Evolutionary conservation across 1,140 invertebrate genomes (phyloP), one percentile per base, ranked within the genome.

Genomic region (Atopsyche davidsoni): DNA sequence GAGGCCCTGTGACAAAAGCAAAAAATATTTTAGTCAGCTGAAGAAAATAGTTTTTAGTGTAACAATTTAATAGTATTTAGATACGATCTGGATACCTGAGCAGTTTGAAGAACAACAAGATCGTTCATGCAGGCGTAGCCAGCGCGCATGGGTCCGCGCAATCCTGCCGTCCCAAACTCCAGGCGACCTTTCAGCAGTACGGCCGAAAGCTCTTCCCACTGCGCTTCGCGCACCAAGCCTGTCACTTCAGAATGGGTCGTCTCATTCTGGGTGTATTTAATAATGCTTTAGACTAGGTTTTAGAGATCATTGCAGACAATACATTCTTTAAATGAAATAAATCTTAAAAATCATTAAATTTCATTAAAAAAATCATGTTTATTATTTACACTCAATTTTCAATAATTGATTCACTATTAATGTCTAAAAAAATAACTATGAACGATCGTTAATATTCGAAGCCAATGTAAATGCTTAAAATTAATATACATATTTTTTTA

Each of bases 91-190:
- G n/a, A n/a, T 48, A 72, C 70, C 62, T 98, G 95, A 3, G 86
- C 85, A 14, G 96, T 92, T 75, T 99, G 97, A 38, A 99, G 81
- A 21, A 99, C 86, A 0, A 98, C 95, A 19, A 99, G 75, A 72
- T 99, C 95, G 74, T 99, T 99, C 87, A 99, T 95, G 46, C 85
- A 84, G 59, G 79, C 80, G 64, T 88, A 97, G 0, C 96, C 97
- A 28, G 92, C 83, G 13, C 83, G 88, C 95, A 99, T 98, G 52
- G 75, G 73, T 0, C 89, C 90, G 50, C 97, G 77, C 4, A 99
- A 72, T 2, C 96, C 92, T 1, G 93, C 91, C 3, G 93, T 95
- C 17, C 90, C 91, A 69, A 94, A 95, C 59, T 83, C 79, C 49
- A 95, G 78, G 10, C 78, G 67, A 1, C 86, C 74, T 31, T 78